Evolutionary conservation across 2,113 vertebrate species (phyloP).

Genomic region (Pelecanus crispus): DNA sequence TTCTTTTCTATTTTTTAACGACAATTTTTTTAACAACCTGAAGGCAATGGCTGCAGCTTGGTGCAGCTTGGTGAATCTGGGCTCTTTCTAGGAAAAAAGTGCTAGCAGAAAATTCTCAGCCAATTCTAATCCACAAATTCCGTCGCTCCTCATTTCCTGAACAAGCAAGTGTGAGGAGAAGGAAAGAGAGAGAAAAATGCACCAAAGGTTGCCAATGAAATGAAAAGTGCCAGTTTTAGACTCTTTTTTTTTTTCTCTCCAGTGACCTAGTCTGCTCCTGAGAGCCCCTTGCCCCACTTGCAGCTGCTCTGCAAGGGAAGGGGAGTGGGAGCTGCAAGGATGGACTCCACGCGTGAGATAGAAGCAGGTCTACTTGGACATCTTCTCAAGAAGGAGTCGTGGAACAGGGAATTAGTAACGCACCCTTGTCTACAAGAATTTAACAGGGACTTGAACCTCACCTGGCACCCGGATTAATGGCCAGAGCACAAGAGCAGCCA

Average conservation of each 20-base stretch:
- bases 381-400: not conserved
- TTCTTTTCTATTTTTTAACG: not conserved
- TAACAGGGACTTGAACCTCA: not conserved
- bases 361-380: not conserved
- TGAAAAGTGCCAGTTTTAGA: not conserved
- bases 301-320: not conserved
- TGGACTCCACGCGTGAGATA: not conserved
- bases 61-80: not conserved
- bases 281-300: not conserved
- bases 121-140: not conserved
- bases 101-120: not conserved
- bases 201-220: not conserved
- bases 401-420: not conserved
- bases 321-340: not conserved
- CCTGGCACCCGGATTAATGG: not conserved
- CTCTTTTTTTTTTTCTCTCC: not conserved
- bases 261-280: not conserved
- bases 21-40: not conserved
- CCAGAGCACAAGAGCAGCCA: not conserved
- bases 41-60: not conserved
- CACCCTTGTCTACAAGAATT: not conserved
- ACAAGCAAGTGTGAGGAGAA: not conserved
- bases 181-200: not conserved
- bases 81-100: not conserved
- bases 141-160: not conserved